These are phyloP conservation scores for Zaprionus kolodkinae DNA, from an alignment of 1,140 invertebrate species.

Conservation along the genomic window DNA sequence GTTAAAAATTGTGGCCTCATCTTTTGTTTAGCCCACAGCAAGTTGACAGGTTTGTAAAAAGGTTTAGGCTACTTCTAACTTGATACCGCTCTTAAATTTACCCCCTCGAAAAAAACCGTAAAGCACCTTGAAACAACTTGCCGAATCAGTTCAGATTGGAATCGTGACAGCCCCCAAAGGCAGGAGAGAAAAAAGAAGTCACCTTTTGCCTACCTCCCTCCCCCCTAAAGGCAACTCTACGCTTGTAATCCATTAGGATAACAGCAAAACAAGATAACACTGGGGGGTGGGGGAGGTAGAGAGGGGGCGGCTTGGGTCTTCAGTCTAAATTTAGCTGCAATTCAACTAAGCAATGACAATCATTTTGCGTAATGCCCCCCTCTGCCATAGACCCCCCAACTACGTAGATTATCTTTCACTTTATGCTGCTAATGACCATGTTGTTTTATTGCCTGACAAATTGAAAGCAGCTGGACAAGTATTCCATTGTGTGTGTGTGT, in stretches of 20 bases:
- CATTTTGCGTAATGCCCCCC: constrained; percentile 17
- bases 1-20: no score
- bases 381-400: no score
- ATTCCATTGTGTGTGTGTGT: background rate
- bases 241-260: constrained; percentile 23
- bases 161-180: background rate
- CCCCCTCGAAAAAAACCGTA: background rate
- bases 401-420: constrained; percentile 22
- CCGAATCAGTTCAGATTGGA: background rate
- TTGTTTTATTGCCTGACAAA: constrained; percentile 38
- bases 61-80: background rate
- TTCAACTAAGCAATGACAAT: constrained; percentile 23
- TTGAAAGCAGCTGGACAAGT: constrained; percentile 11
- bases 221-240: background rate
- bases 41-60: background rate
- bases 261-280: background rate
- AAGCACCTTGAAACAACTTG: background rate
- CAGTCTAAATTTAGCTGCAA: constrained; percentile 16
- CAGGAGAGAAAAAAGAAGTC: background rate
- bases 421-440: constrained; percentile 33
- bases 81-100: background rate
- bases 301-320: background rate
- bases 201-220: background rate
- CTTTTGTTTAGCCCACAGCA: background rate
- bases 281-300: background rate